Base-by-base conservation (phyloP, 92 coral and sea anemone species). In the Palythoa grandis region DNA sequence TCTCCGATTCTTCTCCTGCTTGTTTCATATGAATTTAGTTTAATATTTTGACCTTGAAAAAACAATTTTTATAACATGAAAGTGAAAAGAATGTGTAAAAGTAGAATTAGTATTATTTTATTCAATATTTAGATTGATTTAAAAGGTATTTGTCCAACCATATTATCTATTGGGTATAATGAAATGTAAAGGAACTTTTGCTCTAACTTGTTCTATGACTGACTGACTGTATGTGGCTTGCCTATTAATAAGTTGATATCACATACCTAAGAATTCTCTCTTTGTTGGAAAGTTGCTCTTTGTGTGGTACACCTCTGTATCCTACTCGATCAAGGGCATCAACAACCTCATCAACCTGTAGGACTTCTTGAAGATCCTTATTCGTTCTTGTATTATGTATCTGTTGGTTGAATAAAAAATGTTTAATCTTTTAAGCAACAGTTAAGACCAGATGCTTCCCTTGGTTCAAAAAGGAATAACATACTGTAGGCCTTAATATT, bases 291-390 rank as follows among this genome's bases (percentile, higher is more conserved):
- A 86, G 79, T 86, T 75, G 79, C 61, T 89, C 92, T 68, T 89
- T 63, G 57, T 86, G 89, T 6, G 85, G 92, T 63, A 90, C 92
- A 65, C 89, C 92, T 71, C 92, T 86, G 79, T 90, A 90, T 53
- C 92, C 92, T 40, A 89, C 84, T 54, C 72, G 79, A 78, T 76
- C 69, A 70, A 89, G 85, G 60, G 79, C 72, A 39, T 72, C 86
- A 85, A 67, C 72, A 73, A 67, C 79, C 54, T 75, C 78, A 17
- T 88, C 89, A 72, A 86, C 78, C 79, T 79, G 54, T 53, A 90
- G 83, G 70, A 86, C 79, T 13, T 86, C 61, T 54, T 86, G 85
- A 66, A 90, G 88, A 38, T 82, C 71, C 52, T 22, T 7, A 69
- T 86, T 86, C 50, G 86, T 87, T 52, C 63, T 50, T 48, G 48